Conservation (phyloP, 2,113 vertebrate species). For the Cyanoderma ruficeps region DNA sequence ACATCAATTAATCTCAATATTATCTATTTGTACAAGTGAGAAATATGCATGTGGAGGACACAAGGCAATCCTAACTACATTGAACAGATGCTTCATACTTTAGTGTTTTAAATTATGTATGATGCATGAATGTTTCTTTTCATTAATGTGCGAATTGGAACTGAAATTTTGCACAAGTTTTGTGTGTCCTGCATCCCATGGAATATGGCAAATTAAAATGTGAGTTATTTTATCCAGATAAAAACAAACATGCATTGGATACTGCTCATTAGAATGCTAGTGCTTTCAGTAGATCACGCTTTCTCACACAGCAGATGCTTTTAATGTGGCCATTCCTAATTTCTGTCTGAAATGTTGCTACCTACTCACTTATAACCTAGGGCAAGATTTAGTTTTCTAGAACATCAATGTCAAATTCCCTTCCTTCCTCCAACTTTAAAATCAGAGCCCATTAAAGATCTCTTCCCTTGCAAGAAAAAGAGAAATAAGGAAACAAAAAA, state of each 20-base stretch:
- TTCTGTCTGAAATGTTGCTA: not conserved
- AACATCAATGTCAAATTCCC: not conserved
- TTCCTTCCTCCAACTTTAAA: not conserved
- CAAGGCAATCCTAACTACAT: not conserved
- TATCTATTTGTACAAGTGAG: not conserved
- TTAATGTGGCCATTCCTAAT: not conserved
- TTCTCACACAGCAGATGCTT: not conserved
- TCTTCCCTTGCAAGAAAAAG: not conserved
- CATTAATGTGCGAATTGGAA: conserved; percentile 42
- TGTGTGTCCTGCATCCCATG: not conserved
- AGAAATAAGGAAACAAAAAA: not conserved
- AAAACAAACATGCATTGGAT: not conserved
- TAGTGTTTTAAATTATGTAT: conserved; percentile 56
- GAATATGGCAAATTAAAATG: not conserved
- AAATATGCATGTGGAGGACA: conserved; percentile 18
- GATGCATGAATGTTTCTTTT: conserved; percentile 9
- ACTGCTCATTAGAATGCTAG: not conserved
- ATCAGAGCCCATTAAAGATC: not conserved
- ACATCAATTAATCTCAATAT: conserved; percentile 35
- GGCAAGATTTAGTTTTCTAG: not conserved
- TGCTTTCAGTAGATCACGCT: not conserved
- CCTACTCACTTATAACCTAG: not conserved
- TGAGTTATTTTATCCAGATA: not conserved
- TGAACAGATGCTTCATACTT: conserved; percentile 45
- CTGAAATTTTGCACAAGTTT: not conserved